These are phyloP conservation scores for Vesta saturnalis DNA, from an alignment of 2,888 invertebrate species.

Conservation along the genomic window DNA sequence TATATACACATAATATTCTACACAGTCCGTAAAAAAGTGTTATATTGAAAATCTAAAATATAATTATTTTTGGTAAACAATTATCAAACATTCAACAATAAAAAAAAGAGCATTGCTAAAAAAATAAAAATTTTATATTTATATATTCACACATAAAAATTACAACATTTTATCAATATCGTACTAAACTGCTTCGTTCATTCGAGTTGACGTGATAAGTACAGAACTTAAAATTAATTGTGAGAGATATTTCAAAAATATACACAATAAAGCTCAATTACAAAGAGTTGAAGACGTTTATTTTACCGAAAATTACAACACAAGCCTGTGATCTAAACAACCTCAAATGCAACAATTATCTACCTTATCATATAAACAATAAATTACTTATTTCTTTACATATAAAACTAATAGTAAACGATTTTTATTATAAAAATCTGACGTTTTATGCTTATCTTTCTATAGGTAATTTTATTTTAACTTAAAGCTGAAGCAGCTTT, in stretches of 20 bases:
- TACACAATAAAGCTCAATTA: no score
- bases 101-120: background rate
- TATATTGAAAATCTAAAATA: conserved; percentile 12
- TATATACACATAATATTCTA: conserved; percentile 23
- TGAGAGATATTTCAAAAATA: no score
- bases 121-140: background rate
- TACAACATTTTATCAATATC: no score
- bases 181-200: background rate
- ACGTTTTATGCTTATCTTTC: no score
- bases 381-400: background rate
- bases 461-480: no score
- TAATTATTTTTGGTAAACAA: background rate
- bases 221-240: no score
- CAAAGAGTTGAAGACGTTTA: background rate
- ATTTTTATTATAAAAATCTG: no score
- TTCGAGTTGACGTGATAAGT: no score
- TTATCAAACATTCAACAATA: background rate
- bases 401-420: no score
- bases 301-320: background rate
- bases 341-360: background rate
- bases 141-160: no score
- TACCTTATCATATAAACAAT: background rate
- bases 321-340: background rate
- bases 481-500: no score
- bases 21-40: conserved; percentile 42